These are phyloP conservation scores for Acanthurus lineatus DNA, from an alignment of 2,797 vertebrate species.

Conservation along the genomic window DNA sequence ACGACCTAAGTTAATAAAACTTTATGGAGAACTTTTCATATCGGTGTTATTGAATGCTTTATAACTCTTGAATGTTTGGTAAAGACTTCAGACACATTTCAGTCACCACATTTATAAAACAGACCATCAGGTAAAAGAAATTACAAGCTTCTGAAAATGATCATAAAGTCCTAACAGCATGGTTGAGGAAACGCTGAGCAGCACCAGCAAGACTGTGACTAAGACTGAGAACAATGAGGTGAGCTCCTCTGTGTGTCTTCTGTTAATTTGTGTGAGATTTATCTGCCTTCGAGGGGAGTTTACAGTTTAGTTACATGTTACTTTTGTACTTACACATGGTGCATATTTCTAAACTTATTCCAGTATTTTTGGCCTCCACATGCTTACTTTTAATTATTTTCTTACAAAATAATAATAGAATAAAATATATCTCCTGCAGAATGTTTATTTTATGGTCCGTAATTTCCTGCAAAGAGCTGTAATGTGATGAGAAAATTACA, in stretches of 20 bases:
- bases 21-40: conserved; percentile 58
- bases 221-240: background rate
- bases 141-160: no score
- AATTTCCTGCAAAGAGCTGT: background rate
- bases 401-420: background rate
- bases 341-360: no score
- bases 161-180: no score
- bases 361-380: background rate
- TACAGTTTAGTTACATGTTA: background rate
- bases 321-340: background rate
- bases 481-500: background rate
- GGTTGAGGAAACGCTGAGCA: no score
- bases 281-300: no score
- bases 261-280: background rate
- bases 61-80: background rate
- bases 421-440: background rate
- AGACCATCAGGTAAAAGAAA: background rate
- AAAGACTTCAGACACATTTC: background rate
- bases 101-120: background rate
- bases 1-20: conserved; percentile 61
- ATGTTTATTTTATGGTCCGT: background rate
- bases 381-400: background rate
- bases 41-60: conserved; percentile 25
- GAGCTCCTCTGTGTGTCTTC: background rate
- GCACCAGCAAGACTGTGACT: background rate